Evolutionary conservation across 2,113 vertebrate genomes (phyloP).

Genomic region (Pavo muticus): DNA sequence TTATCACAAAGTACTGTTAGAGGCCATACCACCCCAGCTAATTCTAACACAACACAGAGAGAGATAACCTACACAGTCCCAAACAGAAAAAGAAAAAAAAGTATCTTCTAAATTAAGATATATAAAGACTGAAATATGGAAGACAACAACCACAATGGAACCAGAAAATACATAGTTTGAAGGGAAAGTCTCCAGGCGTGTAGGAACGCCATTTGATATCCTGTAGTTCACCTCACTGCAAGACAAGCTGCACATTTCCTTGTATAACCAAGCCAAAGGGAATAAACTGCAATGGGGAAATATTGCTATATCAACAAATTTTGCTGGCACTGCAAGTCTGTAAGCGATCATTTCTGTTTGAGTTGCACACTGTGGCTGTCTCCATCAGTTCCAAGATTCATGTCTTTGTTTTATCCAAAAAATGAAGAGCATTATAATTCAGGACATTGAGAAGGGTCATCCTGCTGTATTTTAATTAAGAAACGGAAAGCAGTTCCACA

Average conservation of each 20-base stretch:
- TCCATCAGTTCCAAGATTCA: not conserved
- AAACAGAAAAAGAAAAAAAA: not conserved
- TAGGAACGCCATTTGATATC: not conserved
- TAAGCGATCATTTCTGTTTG: not conserved
- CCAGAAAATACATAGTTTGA: not conserved
- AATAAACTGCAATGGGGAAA: not conserved
- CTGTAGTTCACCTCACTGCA: not conserved
- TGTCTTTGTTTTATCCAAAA: not conserved
- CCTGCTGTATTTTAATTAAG: not conserved
- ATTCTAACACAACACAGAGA: not conserved
- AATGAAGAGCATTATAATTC: not conserved
- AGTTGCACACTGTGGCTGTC: not conserved
- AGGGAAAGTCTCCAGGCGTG: not conserved
- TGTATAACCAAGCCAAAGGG: not conserved
- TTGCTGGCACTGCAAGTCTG: not conserved
- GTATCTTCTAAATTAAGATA: not conserved
- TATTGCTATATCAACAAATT: not conserved
- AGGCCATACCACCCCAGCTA: not conserved
- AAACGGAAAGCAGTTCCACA: not conserved
- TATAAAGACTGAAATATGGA: not conserved
- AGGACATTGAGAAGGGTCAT: not conserved
- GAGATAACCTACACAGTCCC: not conserved
- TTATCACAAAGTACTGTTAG: not conserved
- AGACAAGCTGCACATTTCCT: not conserved
- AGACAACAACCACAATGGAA: not conserved